Percentiles rank a stretch among this genome's conserved stretches.
Evolutionary conservation across 2,113 vertebrate genomes (phyloP).

Genomic region (Spheniscus mendiculus): DNA sequence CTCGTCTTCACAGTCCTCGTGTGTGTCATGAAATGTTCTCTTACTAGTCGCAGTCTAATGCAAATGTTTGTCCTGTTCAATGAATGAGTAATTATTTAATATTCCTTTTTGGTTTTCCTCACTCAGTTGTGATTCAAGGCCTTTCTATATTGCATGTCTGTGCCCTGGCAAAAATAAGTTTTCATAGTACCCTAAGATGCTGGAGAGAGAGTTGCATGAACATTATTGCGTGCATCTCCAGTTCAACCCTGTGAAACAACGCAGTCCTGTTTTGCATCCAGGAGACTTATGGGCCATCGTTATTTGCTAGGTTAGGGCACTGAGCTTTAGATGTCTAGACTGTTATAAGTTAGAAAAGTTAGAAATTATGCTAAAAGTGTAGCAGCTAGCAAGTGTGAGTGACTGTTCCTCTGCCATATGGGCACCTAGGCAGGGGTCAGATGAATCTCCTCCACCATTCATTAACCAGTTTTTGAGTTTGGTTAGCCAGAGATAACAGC

Average conservation of each 20-base stretch:
- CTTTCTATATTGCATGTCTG: not conserved
- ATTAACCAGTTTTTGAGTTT: not conserved
- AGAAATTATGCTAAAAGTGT: not conserved
- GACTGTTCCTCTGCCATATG: not conserved
- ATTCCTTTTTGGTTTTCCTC: not conserved
- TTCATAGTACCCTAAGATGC: not conserved
- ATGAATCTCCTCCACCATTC: not conserved
- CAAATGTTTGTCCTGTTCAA: not conserved
- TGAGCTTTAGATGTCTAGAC: not conserved
- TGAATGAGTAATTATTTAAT: not conserved
- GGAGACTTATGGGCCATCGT: not conserved
- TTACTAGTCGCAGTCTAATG: rapidly evolving
- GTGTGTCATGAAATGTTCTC: not conserved
- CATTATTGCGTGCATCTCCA: rapidly evolving
- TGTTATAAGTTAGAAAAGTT: not conserved
- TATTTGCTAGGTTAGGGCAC: not conserved
- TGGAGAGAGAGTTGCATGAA: not conserved
- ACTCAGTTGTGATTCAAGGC: not conserved
- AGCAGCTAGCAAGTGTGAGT: not conserved
- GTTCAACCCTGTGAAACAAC: not conserved
- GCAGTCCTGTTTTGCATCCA: not conserved
- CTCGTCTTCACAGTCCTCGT: not conserved
- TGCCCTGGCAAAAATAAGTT: not conserved
- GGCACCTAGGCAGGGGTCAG: not conserved
- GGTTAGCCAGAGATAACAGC: not conserved